phyloP scores from a whole-genome alignment of 2,888 invertebrate species.

The Andrena marginata region DNA sequence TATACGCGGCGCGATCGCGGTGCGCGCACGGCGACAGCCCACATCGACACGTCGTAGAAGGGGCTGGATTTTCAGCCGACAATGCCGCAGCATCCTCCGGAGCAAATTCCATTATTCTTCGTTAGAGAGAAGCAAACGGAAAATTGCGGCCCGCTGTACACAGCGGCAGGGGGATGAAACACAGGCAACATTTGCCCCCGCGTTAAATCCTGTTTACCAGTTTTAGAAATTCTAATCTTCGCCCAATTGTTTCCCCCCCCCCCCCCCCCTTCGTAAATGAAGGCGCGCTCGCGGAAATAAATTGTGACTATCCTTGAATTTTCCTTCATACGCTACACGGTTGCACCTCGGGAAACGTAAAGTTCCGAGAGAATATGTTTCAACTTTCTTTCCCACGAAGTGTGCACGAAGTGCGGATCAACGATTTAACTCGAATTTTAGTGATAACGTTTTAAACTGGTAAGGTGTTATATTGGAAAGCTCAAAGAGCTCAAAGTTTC shows the following conservation, averaged over 20 bases:
- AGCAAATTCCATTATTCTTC: constrained; percentile 62
- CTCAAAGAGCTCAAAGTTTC: no score
- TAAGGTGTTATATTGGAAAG: no score
- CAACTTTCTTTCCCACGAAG: no score
- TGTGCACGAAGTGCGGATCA: no score
- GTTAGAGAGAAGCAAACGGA: constrained; percentile 58
- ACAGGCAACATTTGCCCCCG: constrained; percentile 43
- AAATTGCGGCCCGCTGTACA: constrained; percentile 49
- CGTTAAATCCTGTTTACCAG: constrained; percentile 47
- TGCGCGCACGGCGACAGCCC: background rate
- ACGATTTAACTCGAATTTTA: no score
- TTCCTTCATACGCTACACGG: no score
- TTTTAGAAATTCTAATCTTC: constrained; percentile 44
- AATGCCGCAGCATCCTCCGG: constrained; percentile 33
- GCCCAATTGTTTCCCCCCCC: constrained; percentile 11
- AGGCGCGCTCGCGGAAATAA: background rate
- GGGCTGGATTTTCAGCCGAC: constrained; percentile 38
- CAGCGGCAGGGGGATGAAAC: constrained; percentile 28
- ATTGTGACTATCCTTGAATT: background rate
- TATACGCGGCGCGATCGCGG: constrained; percentile 10
- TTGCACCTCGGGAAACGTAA: background rate
- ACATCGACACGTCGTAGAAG: constrained; percentile 48
- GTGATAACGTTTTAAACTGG: no score
- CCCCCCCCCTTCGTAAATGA: background rate
- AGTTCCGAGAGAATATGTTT: no score